Evolutionary conservation across 2,797 vertebrate species (phyloP).

Genomic region (Iguana delicatissima): DNA sequence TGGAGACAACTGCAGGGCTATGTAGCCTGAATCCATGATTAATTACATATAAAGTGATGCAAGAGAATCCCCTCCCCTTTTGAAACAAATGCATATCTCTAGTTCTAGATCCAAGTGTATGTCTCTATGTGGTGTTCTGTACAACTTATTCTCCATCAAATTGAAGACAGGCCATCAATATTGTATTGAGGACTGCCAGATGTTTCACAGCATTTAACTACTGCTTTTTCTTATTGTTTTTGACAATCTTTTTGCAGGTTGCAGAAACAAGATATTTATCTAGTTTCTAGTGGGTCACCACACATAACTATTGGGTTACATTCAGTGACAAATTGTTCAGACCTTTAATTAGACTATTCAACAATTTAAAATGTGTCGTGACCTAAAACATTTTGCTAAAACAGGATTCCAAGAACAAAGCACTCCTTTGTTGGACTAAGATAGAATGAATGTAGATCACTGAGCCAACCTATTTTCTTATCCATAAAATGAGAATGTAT

Average conservation of each 20-base stretch:
- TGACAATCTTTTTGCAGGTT: background rate
- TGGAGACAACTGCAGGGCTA: background rate
- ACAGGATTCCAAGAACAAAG: constrained; percentile 10
- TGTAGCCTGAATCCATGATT: background rate
- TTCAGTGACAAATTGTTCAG: no score
- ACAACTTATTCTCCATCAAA: background rate
- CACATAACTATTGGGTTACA: background rate
- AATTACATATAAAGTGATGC: background rate
- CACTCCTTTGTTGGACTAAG: background rate
- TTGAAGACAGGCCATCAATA: background rate
- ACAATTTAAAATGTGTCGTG: background rate
- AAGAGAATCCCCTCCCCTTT: no score
- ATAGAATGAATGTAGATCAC: background rate
- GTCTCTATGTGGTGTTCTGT: background rate
- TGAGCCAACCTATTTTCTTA: background rate
- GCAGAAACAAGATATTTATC: background rate
- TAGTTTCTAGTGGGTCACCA: no score
- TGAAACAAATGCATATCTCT: no score
- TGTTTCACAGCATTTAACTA: background rate
- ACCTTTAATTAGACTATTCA: background rate
- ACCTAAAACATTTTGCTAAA: constrained; percentile 5
- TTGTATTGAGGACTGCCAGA: background rate
- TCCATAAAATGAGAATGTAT: background rate
- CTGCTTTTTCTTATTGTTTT: background rate
- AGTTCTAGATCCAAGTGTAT: background rate